Conservation (phyloP, 2,888 invertebrate species). For the Microdon myrmicae region DNA sequence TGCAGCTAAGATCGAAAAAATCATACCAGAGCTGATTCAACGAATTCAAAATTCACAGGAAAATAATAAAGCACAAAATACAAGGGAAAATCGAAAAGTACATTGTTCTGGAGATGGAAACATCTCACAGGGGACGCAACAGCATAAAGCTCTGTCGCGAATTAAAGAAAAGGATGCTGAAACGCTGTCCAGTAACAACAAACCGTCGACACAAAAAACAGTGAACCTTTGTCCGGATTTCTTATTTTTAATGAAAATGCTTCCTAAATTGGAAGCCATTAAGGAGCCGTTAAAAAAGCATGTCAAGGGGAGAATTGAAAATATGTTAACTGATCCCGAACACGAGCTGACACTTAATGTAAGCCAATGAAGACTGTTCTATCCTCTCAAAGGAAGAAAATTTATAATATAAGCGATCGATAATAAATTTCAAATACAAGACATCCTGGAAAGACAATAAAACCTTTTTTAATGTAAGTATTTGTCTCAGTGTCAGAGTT, state of each 20-base stretch:
- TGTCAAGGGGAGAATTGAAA: slow-evolving; percentile 63
- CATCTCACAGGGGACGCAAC: slow-evolving; percentile 4
- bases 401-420: too few relatives aligned
- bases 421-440: too few relatives aligned
- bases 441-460: too few relatives aligned
- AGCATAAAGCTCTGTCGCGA: not conserved
- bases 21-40: slow-evolving; percentile 61
- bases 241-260: slow-evolving; percentile 64
- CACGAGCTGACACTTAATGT: slow-evolving; percentile 26
- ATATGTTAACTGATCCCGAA: slow-evolving; percentile 57
- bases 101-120: slow-evolving; percentile 16
- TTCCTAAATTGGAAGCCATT: slow-evolving; percentile 62
- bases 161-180: too few relatives aligned
- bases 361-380: too few relatives aligned
- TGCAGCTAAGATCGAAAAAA: slow-evolving; percentile 62
- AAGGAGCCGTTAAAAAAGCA: slow-evolving; percentile 62
- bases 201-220: slow-evolving; percentile 9
- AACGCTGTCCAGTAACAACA: slow-evolving; percentile 28
- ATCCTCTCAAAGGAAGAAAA: too few relatives aligned
- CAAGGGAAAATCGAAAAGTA: slow-evolving; percentile 27
- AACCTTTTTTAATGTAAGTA: too few relatives aligned
- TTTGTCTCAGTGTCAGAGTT: too few relatives aligned
- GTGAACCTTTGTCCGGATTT: slow-evolving; percentile 63
- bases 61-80: slow-evolving; percentile 3
- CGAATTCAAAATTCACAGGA: slow-evolving; percentile 60